Conservation (phyloP, 2,113 vertebrate species). For the Triplophysa tibetana region DNA sequence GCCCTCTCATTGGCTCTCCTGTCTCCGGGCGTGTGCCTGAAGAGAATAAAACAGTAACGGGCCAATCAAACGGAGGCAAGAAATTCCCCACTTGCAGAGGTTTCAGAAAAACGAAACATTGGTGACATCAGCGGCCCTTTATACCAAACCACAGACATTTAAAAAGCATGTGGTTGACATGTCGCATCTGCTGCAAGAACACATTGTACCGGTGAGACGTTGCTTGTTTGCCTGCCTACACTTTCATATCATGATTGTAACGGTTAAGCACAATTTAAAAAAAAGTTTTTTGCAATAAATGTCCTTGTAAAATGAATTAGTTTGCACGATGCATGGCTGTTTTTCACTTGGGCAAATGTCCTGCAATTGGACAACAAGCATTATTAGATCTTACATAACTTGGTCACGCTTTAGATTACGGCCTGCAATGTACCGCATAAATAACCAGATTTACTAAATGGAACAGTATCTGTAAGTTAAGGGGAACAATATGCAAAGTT, state of each 20-base stretch:
- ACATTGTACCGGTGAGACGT: background rate
- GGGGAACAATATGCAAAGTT: too few species aligned
- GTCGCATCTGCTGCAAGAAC: background rate
- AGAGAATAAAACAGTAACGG: slow-evolving; percentile 6
- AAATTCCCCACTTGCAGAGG: slow-evolving; percentile 32
- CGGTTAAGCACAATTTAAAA: too few species aligned
- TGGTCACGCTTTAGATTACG: too few species aligned
- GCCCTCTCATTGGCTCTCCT: slow-evolving; percentile 47
- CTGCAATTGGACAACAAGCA: too few species aligned
- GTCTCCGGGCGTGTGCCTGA: slow-evolving; percentile 44
- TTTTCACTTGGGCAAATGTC: too few species aligned
- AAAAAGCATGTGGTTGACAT: slow-evolving; percentile 32
- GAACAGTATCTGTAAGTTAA: too few species aligned
- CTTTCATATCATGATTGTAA: background rate
- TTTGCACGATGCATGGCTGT: too few species aligned
- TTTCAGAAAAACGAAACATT: slow-evolving; percentile 27
- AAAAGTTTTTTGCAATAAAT: too few species aligned
- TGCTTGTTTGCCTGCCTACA: background rate
- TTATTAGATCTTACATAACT: too few species aligned
- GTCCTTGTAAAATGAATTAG: too few species aligned
- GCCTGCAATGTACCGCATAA: too few species aligned
- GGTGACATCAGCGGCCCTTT: slow-evolving; percentile 46
- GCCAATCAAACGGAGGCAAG: slow-evolving; percentile 44
- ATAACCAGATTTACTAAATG: too few species aligned
- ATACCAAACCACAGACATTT: slow-evolving; percentile 45